Evolutionary conservation across 2,888 invertebrate species (phyloP), one percentile per base, ranked within the genome.

Genomic region (Brenthis ino): DNA sequence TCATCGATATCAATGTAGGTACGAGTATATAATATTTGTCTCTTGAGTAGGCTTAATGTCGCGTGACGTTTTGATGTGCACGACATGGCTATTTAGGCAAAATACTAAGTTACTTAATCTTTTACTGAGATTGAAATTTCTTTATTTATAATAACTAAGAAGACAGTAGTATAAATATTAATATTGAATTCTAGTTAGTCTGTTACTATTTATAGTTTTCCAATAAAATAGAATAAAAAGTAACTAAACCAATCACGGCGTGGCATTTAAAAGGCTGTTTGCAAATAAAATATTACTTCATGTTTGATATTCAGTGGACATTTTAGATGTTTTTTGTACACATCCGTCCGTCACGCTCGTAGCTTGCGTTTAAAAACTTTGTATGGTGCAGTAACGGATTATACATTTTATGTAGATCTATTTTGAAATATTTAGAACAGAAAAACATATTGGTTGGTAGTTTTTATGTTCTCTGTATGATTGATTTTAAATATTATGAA

Each of bases 161-260:
- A 8, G 8, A 8, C 8, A 37, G 37, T 8, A 37, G 37, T 8
- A 37, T 37, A 11, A 37, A 37, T 37, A 37, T 37, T 8, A 37
- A 37, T 37, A 37, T 37, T 37, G 11, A 11, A 43, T 43, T 43
- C 37, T 43, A 43, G 37, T 11, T 11, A 43, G 0, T 11, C 37
- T 43, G 37, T 43, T 43, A 8, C 2, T 11, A 43, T 43, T 43
- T 43, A 43, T 43, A 43, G 37, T 43, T 0, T 43, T 43, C 37
- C 2, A 43, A 43, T 43, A 43, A 28, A 43, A 43, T 43, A 11
- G 11, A 43, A 43, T 43, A 43, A 43, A 43, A 43, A n/a, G 24
- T 24, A 58, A 58, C 58, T 48, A 48, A 58, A 47, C 48, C 47
- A n/a, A 58, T 58, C 51, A 61, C 51, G 57, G 20, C 57, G 28